Base-by-base conservation (phyloP, 2,113 vertebrate genomes). In the Chlamydotis undulata region DNA sequence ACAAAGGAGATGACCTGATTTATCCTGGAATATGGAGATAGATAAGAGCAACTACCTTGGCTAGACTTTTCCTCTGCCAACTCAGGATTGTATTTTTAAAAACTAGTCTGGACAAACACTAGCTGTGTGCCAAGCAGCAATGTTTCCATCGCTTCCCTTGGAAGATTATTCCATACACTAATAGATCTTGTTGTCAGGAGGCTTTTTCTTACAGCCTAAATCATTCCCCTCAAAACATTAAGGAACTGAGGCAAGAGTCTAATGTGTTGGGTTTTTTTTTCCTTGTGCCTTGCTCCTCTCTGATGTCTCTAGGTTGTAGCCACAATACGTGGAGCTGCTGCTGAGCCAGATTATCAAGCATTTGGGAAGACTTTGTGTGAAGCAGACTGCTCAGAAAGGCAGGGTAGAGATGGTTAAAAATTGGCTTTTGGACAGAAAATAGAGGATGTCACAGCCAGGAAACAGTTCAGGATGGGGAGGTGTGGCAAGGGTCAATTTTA, bases 1-100 rank as follows among this genome's bases (percentile, higher is more conserved):
- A 96, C 96, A 91, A 96, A 97, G 95, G 86, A 96, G 91, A 82
- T 96, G 96, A 97, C 96, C 96, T 96, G 96, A 96, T 95, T 97
- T 97, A 94, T 96, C 93, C 95, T 94, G 84, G 91, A 96, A 85
- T 89, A 92, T 87, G 93, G 95, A 95, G 91, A 92, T 89, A 96
- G 96, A 96, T 96, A 97, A 97, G 94, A 96, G 95, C 89, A 93
- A 94, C 95, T 92, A 96, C 94, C 84, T 97, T 55, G 86, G 73
- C 95, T 95, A 96, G 96, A 97, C 95, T 97, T 82, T 85, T 91
- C 87, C 81, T 84, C 83, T 95, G 96, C 96, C 95, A 96, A 69
- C 89, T 93, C 65, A 64, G 65, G 92, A 91, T 92, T 94, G 96
- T 96, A 87, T 96, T 87, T 96, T 96, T 94, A 94, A 95, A 95